Conservation (phyloP, 2,797 vertebrate species). For the Lepilemur septentrionalis region DNA sequence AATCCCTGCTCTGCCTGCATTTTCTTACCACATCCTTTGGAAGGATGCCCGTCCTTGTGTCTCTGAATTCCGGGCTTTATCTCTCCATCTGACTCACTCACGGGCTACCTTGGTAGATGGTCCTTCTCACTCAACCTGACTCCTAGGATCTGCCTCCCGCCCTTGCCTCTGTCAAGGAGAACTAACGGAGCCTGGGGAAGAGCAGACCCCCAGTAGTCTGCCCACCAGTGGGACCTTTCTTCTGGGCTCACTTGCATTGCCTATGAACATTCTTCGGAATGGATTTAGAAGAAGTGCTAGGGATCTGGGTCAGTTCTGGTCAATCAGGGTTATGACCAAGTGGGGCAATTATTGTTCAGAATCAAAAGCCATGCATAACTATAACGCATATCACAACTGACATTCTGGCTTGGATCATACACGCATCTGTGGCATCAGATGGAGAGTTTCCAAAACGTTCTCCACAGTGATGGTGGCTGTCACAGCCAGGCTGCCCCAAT, state of each 20-base stretch:
- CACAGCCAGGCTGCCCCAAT: not conserved
- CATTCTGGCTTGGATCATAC: not conserved
- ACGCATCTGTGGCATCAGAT: not conserved
- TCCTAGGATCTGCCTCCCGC: not conserved
- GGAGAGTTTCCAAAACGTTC: not conserved
- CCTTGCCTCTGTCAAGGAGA: not conserved
- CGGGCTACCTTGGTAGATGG: not conserved
- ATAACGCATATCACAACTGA: not conserved
- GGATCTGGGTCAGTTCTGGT: not conserved
- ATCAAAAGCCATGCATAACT: not conserved
- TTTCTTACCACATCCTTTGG: not conserved
- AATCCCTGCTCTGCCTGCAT: not conserved
- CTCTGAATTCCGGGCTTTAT: not conserved
- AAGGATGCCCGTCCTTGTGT: rapidly evolving
- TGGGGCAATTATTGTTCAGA: not conserved
- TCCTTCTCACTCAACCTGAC: not conserved
- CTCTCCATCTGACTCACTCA: not conserved
- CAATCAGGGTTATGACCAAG: not conserved
- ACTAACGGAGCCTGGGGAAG: not conserved
- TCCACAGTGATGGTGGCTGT: not conserved
- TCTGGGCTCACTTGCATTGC: not conserved
- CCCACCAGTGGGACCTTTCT: not conserved
- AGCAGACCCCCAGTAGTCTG: not conserved
- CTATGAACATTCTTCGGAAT: not conserved
- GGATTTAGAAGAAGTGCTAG: not conserved